Evolutionary conservation across 2,888 invertebrate genomes (phyloP), one percentile per base, ranked within the genome.

Genomic region (Drosophila infuscata): DNA sequence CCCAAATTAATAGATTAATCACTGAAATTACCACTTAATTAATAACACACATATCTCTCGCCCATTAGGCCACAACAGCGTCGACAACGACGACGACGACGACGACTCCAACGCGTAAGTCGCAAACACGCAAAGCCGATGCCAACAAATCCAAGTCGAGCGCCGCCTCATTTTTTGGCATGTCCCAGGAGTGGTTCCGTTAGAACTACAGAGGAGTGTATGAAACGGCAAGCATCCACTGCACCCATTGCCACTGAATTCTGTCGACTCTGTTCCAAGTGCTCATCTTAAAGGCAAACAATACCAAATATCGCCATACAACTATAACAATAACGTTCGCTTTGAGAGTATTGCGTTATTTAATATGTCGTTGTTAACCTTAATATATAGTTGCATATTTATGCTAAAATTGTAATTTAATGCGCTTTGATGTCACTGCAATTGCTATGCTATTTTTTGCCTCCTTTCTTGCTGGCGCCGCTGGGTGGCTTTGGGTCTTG

Each of bases 181-280:
- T 97, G 95, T 96, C 97, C 9, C 96, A 96, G 12, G 97, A 97
- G 92, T 97, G 97, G 97, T 97, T 97, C 91, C 95, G 96, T 74
- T 93, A 92, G 73, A 85, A 88, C 20, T 75, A 63, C 72, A 71
- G 69, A 79, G 71, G 60, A 77, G 65, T 68, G 65, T 64, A 36
- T 43, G 61, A 63, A 61, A 29, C 17, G 36, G 63, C 61, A 67
- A 36, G 71, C 56, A 64, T 62, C 59, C 49, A 61, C 29, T 51
- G 74, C 74, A 72, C 36, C 46, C 25, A 32, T 56, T 71, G 29
- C 52, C 48, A 38, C 56, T 38, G 57, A 57, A 58, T 54, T 32
- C 48, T 59, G 63, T 78, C 74, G 68, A 29, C 60, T 74, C 82
- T 71, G n/a, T 75, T 82, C 41, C 48, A 70, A 70, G 63, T 72